Base-by-base conservation (phyloP, 2,113 vertebrate genomes). In the Antennarius striatus region DNA sequence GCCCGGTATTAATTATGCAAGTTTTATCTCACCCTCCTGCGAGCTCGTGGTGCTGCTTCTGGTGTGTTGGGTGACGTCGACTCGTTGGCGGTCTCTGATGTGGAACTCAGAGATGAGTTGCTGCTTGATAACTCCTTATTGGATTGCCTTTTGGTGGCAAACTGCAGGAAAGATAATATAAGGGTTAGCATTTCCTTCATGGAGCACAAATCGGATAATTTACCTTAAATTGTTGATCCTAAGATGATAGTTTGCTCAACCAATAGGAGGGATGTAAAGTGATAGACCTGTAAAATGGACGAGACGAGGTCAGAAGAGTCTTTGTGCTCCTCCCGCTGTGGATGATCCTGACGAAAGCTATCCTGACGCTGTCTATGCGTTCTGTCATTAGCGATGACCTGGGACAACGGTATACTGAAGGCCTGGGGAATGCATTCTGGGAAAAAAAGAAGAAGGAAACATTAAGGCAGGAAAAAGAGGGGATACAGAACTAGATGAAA, bases 61-160 rank as follows among this genome's bases (percentile, higher is more conserved):
- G 96, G 96, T 0, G 97, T 99, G 80, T 96, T 96, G 2, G 96
- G 96, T 1, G 97, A 96, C 3, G 95, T 95, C 9, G 94, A 95
- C 87, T 98, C 97, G 0, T 96, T 98, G 3, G 95, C 95, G 3
- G 96, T 99, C 91, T 99, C 98, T 0, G 97, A 99, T 58, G 97
- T 97, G 58, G 98, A 99, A 86, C 98, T 99, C 82, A 99, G 94
- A 83, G 98, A 99, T 71, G 97, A 98, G 92, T 98, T 99, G 86
- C 98, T 99, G 95, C 96, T 98, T 87, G 98, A 99, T 71, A 98
- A 92, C 92, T 99, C 98, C 89, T 96, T 98, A 86, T 91, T 95
- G 92, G 95, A 96, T 60, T 95, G 92, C 46, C 92, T 92, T 91
- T 96, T 97, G 42, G 92, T 91, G 84, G 95, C 95, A 10, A 98